phyloP scores from a whole-genome alignment of 2,888 invertebrate species.

The Anarsia innoxiella region DNA sequence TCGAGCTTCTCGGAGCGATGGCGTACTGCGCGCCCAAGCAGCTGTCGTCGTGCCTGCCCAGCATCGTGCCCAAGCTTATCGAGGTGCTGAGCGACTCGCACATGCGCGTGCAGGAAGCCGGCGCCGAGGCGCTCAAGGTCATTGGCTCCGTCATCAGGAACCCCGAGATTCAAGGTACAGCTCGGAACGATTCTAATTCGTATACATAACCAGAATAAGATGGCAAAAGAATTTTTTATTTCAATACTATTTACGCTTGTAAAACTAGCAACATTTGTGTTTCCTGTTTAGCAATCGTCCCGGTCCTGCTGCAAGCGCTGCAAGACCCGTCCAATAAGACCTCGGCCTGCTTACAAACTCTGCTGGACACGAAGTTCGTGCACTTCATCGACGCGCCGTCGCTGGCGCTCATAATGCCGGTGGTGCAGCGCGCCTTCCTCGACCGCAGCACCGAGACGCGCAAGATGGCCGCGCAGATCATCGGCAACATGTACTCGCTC shows the following conservation, averaged over 20 bases:
- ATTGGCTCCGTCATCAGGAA: constrained; percentile 99
- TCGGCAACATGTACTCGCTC: constrained; percentile 99
- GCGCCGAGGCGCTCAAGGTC: constrained; percentile 94
- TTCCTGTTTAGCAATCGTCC: constrained; percentile 91
- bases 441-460: constrained; percentile 98
- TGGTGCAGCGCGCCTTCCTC: constrained; percentile 97
- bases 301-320: constrained; percentile 89
- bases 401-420: constrained; percentile 98
- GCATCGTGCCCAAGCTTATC: constrained; percentile 97
- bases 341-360: constrained; percentile 91
- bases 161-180: constrained; percentile 93
- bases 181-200: too few relatives aligned
- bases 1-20: constrained; percentile 97
- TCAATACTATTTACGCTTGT: too few relatives aligned
- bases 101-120: constrained; percentile 97
- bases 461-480: constrained; percentile 99
- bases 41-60: constrained; percentile 96
- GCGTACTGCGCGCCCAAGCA: constrained; percentile 99
- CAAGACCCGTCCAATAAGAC: constrained; percentile 98
- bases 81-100: constrained; percentile 98
- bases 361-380: constrained; percentile 97
- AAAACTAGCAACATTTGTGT: too few relatives aligned
- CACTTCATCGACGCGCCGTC: constrained; percentile 99
- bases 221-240: too few relatives aligned
- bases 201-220: too few relatives aligned